Conservation (phyloP, 2,888 invertebrate species). For the Metellina segmentata region DNA sequence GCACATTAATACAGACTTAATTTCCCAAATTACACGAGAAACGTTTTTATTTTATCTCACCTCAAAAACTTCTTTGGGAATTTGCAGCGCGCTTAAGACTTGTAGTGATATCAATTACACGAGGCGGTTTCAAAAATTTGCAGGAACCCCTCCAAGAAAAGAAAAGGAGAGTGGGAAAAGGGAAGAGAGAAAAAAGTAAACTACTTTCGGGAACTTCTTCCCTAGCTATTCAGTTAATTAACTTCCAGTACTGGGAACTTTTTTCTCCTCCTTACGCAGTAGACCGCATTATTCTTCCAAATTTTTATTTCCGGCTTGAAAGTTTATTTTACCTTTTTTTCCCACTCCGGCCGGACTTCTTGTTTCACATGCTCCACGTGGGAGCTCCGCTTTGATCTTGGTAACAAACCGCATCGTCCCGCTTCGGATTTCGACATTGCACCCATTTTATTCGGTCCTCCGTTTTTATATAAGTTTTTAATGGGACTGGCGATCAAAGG, state of each 20-base stretch:
- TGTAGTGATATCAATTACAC: constrained; percentile 57
- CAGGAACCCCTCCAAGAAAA: constrained; percentile 29
- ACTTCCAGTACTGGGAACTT: constrained; percentile 45
- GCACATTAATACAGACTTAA: constrained; percentile 49
- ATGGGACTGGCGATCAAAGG: constrained; percentile 50
- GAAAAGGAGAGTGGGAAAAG: constrained; percentile 7
- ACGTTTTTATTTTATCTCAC: constrained; percentile 42
- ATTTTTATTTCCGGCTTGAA: constrained; percentile 57
- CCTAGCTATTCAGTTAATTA: constrained; percentile 68
- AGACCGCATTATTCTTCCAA: constrained; percentile 64
- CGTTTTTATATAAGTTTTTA: constrained; percentile 30
- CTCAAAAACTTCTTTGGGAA: constrained; percentile 26
- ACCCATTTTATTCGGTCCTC: constrained; percentile 3
- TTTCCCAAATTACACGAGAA: constrained; percentile 45
- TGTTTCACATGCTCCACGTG: constrained; percentile 41
- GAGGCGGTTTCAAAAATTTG: constrained; percentile 51
- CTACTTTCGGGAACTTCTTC: constrained; percentile 48
- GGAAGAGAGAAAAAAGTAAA: constrained; percentile 27
- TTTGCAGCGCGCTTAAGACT: constrained; percentile 26
- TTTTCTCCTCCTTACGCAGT: constrained; percentile 34
- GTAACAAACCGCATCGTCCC: constrained; percentile 15
- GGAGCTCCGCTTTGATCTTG: constrained; percentile 55
- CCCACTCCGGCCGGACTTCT: background rate
- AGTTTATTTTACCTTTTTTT: constrained; percentile 42
- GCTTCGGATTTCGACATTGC: constrained; percentile 42